Conservation (phyloP, 2,797 vertebrate species). For the Otolemur crassicaudatus region DNA sequence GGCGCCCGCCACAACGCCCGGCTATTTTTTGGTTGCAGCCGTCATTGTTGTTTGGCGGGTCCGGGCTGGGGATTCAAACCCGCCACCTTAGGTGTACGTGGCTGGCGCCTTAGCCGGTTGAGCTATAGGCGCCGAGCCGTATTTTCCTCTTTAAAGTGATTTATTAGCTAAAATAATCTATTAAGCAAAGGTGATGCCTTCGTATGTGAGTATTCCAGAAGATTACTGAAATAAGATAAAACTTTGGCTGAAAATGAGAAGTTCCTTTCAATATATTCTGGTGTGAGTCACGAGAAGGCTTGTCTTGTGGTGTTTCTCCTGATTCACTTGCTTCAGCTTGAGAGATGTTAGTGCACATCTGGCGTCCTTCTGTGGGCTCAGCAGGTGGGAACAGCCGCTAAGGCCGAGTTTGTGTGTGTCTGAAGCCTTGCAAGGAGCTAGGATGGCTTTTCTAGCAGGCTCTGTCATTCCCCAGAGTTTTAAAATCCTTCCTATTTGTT, state of each 20-base stretch:
- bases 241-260: background rate
- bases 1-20: no score
- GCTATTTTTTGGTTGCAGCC: no score
- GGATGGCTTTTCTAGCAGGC: background rate
- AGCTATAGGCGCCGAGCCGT: no score
- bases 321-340: no score
- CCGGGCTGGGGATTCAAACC: no score
- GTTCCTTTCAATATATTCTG: background rate
- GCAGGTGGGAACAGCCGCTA: no score
- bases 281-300: background rate
- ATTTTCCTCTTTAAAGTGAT: background rate
- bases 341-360: fast-evolving
- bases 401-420: background rate
- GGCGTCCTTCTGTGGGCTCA: background rate
- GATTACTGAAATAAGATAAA: background rate
- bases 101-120: no score
- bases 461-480: background rate
- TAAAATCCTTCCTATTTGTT: no score
- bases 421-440: background rate
- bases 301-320: background rate
- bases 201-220: background rate
- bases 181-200: background rate
- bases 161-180: background rate
- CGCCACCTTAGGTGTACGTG: no score
- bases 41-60: no score